Evolutionary conservation across 2,797 vertebrate species (phyloP).

Genomic region (Hydrolagus colliei): DNA sequence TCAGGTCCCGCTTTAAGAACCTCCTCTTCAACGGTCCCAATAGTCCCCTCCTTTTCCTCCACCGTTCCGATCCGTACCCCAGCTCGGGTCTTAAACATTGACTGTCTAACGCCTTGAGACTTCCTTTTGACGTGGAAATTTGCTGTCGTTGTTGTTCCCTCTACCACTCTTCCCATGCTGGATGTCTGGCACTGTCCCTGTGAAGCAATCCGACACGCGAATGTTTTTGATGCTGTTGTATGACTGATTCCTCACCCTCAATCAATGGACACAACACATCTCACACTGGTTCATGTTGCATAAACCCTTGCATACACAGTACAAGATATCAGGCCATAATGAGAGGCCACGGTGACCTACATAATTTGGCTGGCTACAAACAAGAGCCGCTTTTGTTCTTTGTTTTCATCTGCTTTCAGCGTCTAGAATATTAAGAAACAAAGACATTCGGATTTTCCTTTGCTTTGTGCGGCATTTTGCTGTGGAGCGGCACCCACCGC

Average conservation of each 20-base stretch:
- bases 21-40: too few relatives aligned
- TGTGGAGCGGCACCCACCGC: not conserved
- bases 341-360: not conserved
- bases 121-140: too few relatives aligned
- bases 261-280: too few relatives aligned
- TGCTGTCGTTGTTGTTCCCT: too few relatives aligned
- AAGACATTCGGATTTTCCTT: not conserved
- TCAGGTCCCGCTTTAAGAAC: too few relatives aligned
- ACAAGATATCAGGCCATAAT: not conserved
- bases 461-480: not conserved
- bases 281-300: not conserved
- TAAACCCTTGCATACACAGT: not conserved
- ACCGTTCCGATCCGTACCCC: too few relatives aligned
- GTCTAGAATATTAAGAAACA: not conserved
- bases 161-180: too few relatives aligned
- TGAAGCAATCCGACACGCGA: too few relatives aligned
- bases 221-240: not conserved
- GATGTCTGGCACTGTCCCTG: too few relatives aligned
- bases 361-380: not conserved
- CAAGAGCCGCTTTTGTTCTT: not conserved
- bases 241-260: not conserved
- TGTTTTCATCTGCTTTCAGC: conserved; percentile 1
- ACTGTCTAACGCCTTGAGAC: too few relatives aligned
- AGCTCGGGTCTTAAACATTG: too few relatives aligned
- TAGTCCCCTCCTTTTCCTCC: too few relatives aligned